Base-by-base conservation (phyloP, 2,113 vertebrate species). In the Dicerorhinus sumatrensis region DNA sequence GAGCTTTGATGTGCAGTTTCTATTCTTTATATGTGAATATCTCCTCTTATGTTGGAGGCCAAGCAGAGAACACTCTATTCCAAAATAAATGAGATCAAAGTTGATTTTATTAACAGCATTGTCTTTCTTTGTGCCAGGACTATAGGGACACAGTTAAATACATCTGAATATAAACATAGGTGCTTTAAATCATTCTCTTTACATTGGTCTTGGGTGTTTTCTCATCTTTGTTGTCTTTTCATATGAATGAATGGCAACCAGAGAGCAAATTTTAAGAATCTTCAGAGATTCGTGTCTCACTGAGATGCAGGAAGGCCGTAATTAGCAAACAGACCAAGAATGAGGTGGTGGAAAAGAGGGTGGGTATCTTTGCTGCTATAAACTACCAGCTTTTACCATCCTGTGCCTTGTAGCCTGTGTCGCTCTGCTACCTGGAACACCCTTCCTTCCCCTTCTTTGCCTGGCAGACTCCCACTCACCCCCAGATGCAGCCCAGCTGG, bases 401-500 rank as follows among this genome's bases (percentile, higher is more conserved):
- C 58, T 21, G 36, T 0, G 42, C 91, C 62, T 70, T 70, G 62
- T 14, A 16, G 89, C 58, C 69, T 90, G 5, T 89, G 94, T 75
- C 7, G 33, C 80, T 89, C 92, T 6, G 39, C 81, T 94, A 86
- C 93, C 91, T 94, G 91, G 46, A 79, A 72, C 91, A 89, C 9
- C 85, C 92, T 39, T 65, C 70, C 80, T 72, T 29, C 58, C 56
- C 11, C 36, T 17, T 42, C 73, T 51, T 81, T 86, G 94, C 75
- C 46, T 83, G 4, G 88, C 69, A 89, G 58, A 83, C 91, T 96
- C 91, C 98, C 33, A 70, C 96, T 93, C 86, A 63, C 36, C 82
- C 73, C 91, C 93, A 96, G 85, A 94, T 94, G 96, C 77, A 83
- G 91, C 96, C 96, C 93, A 96, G 95, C 97, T 98, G 97, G 81